phyloP scores from a whole-genome alignment of 2,797 vertebrate species.

The Squalus acanthias region DNA sequence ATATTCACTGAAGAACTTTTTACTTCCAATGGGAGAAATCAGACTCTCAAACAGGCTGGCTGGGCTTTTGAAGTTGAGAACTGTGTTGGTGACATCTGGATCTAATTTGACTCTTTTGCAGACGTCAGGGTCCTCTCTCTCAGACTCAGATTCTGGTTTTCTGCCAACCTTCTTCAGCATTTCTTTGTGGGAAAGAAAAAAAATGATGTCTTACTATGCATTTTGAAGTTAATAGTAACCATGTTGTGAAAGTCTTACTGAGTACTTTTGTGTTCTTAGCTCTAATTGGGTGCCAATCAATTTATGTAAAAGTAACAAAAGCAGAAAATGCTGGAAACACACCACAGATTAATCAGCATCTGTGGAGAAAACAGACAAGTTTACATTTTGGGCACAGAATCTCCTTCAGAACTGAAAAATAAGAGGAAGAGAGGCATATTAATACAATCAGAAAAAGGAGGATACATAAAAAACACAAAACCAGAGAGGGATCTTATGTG shows the following conservation, averaged over 20 bases:
- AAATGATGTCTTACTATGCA: background rate
- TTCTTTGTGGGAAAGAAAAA: conserved; percentile 37
- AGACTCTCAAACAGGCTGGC: conserved; percentile 70
- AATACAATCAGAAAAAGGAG: background rate
- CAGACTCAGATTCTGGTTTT: conserved; percentile 18
- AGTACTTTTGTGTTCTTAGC: background rate
- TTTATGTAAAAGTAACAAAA: background rate
- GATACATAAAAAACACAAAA: background rate
- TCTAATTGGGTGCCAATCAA: background rate
- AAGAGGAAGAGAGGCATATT: background rate
- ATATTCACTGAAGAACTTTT: conserved; percentile 72
- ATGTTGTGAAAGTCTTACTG: background rate
- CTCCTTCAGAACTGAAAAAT: background rate
- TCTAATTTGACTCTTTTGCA: conserved; percentile 55
- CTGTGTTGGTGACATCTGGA: background rate
- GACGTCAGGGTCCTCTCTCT: conserved; percentile 42
- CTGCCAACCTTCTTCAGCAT: conserved; percentile 70
- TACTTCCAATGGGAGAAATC: conserved; percentile 65
- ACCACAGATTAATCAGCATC: no score
- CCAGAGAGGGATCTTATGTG: background rate
- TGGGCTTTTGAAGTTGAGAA: conserved; percentile 64
- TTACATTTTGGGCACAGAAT: background rate
- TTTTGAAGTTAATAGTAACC: background rate
- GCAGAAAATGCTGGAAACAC: no score
- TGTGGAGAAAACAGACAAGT: background rate